These are phyloP conservation scores for Leucophenga maculata DNA, from an alignment of 2,888 invertebrate genomes.

Conservation along the genomic window DNA sequence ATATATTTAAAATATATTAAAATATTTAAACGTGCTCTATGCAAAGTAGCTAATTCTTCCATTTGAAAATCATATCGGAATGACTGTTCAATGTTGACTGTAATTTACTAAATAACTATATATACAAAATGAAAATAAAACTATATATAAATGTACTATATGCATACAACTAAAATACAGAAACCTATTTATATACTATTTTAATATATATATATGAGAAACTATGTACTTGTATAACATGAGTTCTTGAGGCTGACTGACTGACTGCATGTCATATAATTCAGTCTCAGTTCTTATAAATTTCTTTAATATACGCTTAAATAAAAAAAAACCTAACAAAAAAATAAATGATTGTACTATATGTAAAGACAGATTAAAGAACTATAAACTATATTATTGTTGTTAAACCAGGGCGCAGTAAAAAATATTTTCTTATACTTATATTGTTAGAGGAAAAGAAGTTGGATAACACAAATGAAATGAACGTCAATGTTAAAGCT, in stretches of 20 bases:
- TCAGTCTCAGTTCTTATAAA: constrained; percentile 5
- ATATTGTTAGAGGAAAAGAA: constrained; percentile 10
- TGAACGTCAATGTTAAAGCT: too few species aligned
- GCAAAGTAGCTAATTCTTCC: constrained; percentile 51
- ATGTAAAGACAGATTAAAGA: not conserved
- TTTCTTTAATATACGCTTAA: constrained; percentile 5
- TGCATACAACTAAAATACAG: constrained; percentile 28
- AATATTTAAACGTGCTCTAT: constrained; percentile 17
- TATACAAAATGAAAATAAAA: constrained; percentile 1
- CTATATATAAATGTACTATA: constrained; percentile 17
- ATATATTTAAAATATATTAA: not conserved
- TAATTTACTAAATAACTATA: constrained; percentile 53
- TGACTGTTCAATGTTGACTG: constrained; percentile 71
- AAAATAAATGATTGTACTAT: too few species aligned
- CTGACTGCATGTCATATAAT: too few species aligned
- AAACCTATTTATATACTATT: constrained; percentile 38
- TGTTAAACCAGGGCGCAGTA: constrained; percentile 7
- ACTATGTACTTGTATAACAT: too few species aligned
- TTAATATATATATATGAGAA: constrained; percentile 12
- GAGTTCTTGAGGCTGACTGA: not conserved
- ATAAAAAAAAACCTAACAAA: constrained; percentile 7
- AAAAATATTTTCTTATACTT: constrained; percentile 50
- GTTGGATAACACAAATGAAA: not conserved
- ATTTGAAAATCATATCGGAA: constrained; percentile 65
- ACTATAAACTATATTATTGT: not conserved